These are phyloP conservation scores for Lasioglossum marginatum DNA, from an alignment of 2,888 invertebrate genomes.

Conservation along the genomic window DNA sequence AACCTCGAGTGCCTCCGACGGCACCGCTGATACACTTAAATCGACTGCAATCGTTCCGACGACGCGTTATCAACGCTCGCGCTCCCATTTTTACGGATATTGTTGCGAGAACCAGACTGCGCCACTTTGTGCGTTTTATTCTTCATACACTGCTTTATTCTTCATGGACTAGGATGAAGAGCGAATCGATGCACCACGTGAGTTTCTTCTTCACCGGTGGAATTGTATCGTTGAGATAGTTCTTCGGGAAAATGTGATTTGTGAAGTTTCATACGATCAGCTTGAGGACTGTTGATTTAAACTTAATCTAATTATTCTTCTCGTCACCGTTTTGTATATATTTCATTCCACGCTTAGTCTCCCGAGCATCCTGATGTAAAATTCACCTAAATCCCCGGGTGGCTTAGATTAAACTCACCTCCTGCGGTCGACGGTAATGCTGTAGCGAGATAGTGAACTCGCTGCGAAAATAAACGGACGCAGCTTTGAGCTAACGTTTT, in stretches of 20 bases:
- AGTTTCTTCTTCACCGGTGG: background rate
- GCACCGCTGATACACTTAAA: conserved; percentile 39
- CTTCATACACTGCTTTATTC: background rate
- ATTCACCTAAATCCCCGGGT: background rate
- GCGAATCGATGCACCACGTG: background rate
- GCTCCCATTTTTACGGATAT: conserved; percentile 31
- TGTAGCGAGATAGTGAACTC: background rate
- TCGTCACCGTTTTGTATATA: background rate
- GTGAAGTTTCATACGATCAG: background rate
- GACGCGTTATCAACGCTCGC: conserved; percentile 37
- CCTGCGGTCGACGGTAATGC: background rate
- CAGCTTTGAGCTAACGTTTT: background rate
- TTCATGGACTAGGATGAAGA: background rate
- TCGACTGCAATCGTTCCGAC: conserved; percentile 20
- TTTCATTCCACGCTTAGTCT: background rate
- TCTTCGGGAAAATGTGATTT: background rate
- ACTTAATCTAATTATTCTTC: background rate
- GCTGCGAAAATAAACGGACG: background rate
- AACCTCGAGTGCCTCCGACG: conserved; percentile 31
- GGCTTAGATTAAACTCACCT: background rate
- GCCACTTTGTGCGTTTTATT: too few species aligned
- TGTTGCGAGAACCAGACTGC: background rate
- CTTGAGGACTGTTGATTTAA: background rate
- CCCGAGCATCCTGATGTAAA: background rate
- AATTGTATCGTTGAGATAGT: background rate